Evolutionary conservation across 2,797 vertebrate species (phyloP).

Genomic region (Gymnodraco acuticeps): DNA sequence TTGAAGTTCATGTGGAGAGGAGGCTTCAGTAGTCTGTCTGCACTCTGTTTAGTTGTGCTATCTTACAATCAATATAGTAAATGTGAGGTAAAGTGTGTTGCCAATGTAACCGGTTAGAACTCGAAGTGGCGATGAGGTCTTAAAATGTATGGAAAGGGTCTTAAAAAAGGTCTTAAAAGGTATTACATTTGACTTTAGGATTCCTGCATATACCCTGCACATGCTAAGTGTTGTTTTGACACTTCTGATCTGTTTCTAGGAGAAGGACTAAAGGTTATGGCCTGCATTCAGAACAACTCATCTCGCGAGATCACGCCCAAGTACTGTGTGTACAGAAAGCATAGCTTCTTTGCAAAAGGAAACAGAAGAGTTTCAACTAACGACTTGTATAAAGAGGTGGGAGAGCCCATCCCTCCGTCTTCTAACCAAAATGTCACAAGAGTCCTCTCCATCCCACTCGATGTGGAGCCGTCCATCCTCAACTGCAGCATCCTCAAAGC

Average conservation of each 20-base stretch:
- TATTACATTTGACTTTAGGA: too few species aligned
- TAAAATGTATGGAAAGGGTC: too few species aligned
- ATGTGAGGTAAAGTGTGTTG: too few species aligned
- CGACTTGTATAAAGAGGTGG: conserved; percentile 89
- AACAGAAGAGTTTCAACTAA: conserved; percentile 87
- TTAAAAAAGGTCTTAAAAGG: too few species aligned
- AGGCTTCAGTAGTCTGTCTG: too few species aligned
- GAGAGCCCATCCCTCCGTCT: conserved; percentile 88
- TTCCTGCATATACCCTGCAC: too few species aligned
- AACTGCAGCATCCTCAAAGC: conserved; percentile 91
- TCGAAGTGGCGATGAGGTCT: too few species aligned
- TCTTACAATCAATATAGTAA: too few species aligned
- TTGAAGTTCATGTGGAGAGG: too few species aligned
- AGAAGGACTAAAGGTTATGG: conserved; percentile 90
- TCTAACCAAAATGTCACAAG: conserved; percentile 85
- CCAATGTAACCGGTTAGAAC: too few species aligned
- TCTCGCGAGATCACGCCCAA: conserved; percentile 92
- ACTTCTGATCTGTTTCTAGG: conserved; percentile 75
- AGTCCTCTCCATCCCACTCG: conserved; percentile 88
- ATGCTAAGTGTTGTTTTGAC: neutral
- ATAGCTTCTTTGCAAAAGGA: conserved; percentile 90
- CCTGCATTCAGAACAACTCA: conserved; percentile 91
- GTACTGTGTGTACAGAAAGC: conserved; percentile 90
- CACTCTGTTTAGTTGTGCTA: too few species aligned
- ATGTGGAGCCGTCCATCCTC: conserved; percentile 85